Conservation (phyloP, 2,888 invertebrate genomes). For the Trilocha varians region DNA sequence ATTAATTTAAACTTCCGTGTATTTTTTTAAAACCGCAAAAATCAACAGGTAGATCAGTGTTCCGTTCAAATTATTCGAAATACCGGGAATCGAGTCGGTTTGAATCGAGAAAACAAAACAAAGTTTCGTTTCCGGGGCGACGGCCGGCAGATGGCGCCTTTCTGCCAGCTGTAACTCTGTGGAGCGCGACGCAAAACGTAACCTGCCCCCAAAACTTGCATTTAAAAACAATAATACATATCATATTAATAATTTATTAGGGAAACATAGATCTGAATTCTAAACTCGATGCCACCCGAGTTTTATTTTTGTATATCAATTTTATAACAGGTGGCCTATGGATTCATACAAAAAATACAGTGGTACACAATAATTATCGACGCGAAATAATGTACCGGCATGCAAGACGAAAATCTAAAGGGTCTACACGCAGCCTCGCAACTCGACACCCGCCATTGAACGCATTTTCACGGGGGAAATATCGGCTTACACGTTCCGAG, state of each 20-base stretch:
- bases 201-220: conserved; percentile 26
- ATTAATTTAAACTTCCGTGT: too few species aligned
- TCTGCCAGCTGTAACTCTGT: conserved; percentile 65
- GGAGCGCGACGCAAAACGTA: conserved; percentile 20
- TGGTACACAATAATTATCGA: conserved; percentile 66
- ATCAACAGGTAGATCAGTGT: conserved; percentile 20
- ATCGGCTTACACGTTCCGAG: conserved; percentile 57
- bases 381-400: conserved; percentile 71
- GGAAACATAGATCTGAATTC: too few species aligned
- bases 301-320: conserved; percentile 58
- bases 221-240: not conserved
- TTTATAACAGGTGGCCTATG: conserved; percentile 63
- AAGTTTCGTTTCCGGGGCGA: conserved; percentile 62
- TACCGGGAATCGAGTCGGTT: conserved; percentile 35
- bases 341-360: conserved; percentile 49
- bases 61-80: conserved; percentile 16
- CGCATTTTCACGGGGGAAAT: conserved; percentile 66
- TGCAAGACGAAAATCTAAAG: conserved; percentile 69
- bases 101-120: conserved; percentile 55
- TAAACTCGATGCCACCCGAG: too few species aligned
- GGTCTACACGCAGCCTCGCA: conserved; percentile 50
- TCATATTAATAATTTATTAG: too few species aligned
- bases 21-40: conserved; percentile 38
- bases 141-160: conserved; percentile 66
- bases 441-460: conserved; percentile 66